Base-by-base conservation (phyloP, 2,797 vertebrate species). In the Acanthornis magna region DNA sequence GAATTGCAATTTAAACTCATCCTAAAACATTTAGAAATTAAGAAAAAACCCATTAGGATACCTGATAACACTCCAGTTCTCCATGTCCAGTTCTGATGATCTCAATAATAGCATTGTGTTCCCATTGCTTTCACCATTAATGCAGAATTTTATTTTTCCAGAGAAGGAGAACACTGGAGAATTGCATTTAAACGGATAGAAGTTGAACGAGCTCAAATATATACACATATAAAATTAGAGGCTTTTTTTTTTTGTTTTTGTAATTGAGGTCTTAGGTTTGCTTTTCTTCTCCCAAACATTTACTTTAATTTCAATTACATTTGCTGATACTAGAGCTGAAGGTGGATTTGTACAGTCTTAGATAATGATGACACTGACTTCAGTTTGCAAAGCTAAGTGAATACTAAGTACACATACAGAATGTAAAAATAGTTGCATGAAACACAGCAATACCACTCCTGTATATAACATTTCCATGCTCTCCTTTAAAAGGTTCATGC, bases 221-320 rank as follows among this genome's bases (percentile, higher is more conserved):
- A 72, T 19, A 73, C 12, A 73, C 6, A 45, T 8, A 38, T 43
- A 55, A 86, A 78, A 66, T 13, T 32, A 80, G 20, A 75, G 11
- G 38, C 5, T 11, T 68, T 85, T 80, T n/a, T 87, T 81, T 54
- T 36, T 16, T 45, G 13, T 55, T 58, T 79, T 63, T 50, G n/a
- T 70, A 88, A 88, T 60, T 70, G 48, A 79, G n/a, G 38, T 84
- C 66, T 88, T 84, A 14, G 21, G 38, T 73, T 95, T 95, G 45
- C 36, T 95, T 93, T 94, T 78, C 55, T 89, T 43, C 51, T 90
- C 36, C 42, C 85, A 88, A 93, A 94, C 34, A 79, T 86, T 95
- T 89, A 88, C 89, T 94, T 95, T 79, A 67, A 88, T 91, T 91
- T 91, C 32, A 91, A 93, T 88, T 90, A 84, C 53, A 82, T 76